A percentile compares a stretch with the other conserved stretches of the same genome.
phyloP scores from a whole-genome alignment of 2,797 vertebrate species.

The Labroides dimidiatus region DNA sequence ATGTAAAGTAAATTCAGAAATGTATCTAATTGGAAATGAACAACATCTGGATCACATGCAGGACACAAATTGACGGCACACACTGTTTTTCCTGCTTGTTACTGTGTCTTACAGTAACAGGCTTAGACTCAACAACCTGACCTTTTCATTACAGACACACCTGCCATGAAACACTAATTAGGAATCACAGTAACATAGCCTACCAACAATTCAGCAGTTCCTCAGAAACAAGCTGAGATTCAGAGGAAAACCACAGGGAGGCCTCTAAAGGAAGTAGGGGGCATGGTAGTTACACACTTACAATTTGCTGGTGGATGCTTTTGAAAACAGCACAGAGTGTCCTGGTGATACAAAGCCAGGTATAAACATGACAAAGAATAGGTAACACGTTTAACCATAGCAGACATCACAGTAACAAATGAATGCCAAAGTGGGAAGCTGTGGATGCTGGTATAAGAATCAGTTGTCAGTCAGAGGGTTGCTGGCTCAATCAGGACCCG shows the following conservation, averaged over 20 bases:
- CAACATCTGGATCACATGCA: not conserved
- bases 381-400: not conserved
- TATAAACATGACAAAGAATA: not conserved
- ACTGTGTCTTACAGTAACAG: slow-evolving; percentile 3
- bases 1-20: not conserved
- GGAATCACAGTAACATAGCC: slow-evolving; percentile 11
- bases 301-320: not conserved
- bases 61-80: not conserved
- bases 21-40: not conserved
- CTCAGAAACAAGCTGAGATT: slow-evolving; percentile 6
- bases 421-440: too few relatives aligned
- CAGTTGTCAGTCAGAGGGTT: too few relatives aligned
- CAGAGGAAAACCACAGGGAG: not conserved
- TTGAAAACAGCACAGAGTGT: not conserved
- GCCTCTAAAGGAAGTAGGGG: not conserved
- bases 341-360: not conserved
- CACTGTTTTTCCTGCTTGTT: not conserved
- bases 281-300: not conserved
- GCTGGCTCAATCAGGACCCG: too few relatives aligned
- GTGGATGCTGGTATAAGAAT: too few relatives aligned
- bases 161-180: slow-evolving; percentile 27
- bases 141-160: slow-evolving; percentile 21
- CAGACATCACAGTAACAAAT: not conserved
- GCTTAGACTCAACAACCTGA: slow-evolving; percentile 23
- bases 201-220: slow-evolving; percentile 4